Conservation (phyloP, 2,888 invertebrate species). For the Microplitis deprimator region DNA sequence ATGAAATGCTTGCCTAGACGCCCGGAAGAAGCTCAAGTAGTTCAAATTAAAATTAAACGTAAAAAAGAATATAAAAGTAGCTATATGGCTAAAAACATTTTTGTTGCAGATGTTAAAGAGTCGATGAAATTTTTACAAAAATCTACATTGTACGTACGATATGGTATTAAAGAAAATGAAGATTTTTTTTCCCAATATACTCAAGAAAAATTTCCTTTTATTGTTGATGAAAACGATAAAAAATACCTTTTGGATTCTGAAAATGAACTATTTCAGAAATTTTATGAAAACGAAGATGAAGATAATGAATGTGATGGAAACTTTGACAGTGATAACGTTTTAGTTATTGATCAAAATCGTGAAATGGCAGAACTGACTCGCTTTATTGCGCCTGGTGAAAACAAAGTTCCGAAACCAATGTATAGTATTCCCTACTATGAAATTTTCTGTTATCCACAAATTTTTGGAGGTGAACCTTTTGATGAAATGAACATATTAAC, state of each 20-base stretch:
- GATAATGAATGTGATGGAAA: neutral
- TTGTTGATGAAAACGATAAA: neutral
- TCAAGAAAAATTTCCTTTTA: neutral
- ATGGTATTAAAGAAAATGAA: neutral
- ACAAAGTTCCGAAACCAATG: neutral
- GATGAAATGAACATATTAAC: neutral
- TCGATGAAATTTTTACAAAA: neutral
- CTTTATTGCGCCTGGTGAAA: neutral
- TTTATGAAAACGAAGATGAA: neutral
- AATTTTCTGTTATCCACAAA: neutral
- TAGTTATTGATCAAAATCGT: constrained; percentile 13
- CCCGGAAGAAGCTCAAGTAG: no score
- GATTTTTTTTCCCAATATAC: neutral
- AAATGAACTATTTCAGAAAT: neutral
- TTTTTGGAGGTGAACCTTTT: neutral
- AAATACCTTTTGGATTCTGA: neutral
- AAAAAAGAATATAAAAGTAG: no score
- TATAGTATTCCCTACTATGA: neutral
- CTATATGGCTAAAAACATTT: no score
- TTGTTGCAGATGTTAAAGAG: neutral
- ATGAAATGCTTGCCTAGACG: no score
- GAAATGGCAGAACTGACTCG: neutral
- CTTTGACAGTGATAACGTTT: neutral
- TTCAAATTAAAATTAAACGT: no score
- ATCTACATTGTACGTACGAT: neutral